Conservation (phyloP, 30 jellyfish, hydroid and myxozoan species). For the Aurelia aurita region DNA sequence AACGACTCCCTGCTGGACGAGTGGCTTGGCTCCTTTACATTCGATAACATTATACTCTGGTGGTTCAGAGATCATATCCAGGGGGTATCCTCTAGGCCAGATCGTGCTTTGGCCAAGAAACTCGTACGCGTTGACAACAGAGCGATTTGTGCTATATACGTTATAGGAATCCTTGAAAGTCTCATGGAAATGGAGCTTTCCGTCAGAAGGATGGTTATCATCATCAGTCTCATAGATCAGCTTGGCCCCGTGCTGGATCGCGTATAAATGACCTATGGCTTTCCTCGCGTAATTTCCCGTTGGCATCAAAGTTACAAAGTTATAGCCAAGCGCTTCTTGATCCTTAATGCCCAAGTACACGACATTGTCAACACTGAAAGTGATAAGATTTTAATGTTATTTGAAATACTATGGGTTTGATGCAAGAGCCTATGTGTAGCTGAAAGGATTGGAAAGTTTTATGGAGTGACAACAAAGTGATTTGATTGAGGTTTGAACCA, state of each 20-base stretch:
- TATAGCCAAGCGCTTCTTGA: constrained; percentile 74
- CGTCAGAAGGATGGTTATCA: constrained; percentile 93
- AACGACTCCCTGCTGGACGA: constrained; percentile 97
- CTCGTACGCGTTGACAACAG: constrained; percentile 82
- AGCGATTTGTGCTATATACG: constrained; percentile 68
- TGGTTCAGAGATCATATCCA: constrained; percentile 73
- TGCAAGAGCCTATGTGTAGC: no score
- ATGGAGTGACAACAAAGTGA: no score
- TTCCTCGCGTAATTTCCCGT: constrained; percentile 79
- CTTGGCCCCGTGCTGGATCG: constrained; percentile 96
- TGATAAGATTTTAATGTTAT: no score
- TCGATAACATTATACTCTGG: constrained; percentile 75
- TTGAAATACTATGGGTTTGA: no score
- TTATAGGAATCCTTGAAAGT: constrained; percentile 53
- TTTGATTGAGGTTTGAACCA: no score
- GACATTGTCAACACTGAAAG: constrained; percentile 76
- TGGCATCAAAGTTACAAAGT: constrained; percentile 57
- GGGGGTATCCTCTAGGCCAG: constrained; percentile 99
- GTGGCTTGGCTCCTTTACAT: constrained; percentile 78
- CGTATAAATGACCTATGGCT: constrained; percentile 90
- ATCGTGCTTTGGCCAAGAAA: constrained; percentile 96
- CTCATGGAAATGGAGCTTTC: constrained; percentile 84
- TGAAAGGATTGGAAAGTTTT: no score
- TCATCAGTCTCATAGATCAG: constrained; percentile 95
- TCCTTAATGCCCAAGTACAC: constrained; percentile 78